Percentiles rank a stretch among this genome's conserved stretches.
Evolutionary conservation across 2,888 invertebrate species (phyloP).

Genomic region (Protonemura montana): DNA sequence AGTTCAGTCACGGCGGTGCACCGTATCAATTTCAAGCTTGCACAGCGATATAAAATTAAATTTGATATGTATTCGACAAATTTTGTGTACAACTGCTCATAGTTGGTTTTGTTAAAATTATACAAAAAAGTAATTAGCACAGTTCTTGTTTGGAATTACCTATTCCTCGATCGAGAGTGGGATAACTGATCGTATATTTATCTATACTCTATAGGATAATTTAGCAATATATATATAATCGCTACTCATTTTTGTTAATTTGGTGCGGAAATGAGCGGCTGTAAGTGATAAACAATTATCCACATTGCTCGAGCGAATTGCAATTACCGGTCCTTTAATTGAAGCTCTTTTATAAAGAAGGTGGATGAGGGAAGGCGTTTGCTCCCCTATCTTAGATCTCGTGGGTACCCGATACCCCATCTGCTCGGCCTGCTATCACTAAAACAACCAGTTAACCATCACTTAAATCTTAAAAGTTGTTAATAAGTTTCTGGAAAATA

Average conservation of each 20-base stretch:
- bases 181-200: neutral
- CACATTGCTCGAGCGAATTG: neutral
- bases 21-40: neutral
- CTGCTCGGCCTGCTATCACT: neutral
- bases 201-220: neutral
- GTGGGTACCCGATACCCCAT: neutral
- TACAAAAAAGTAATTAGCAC: neutral
- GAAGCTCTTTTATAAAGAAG: neutral
- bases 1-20: neutral
- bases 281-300: neutral
- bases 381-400: neutral
- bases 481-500: constrained; percentile 39
- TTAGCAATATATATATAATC: neutral
- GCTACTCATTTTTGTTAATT: neutral
- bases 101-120: neutral
- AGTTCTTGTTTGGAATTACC: neutral
- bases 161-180: neutral
- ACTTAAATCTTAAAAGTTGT: neutral
- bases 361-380: neutral
- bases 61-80: neutral
- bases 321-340: neutral
- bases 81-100: neutral
- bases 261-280: neutral
- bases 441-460: neutral
- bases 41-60: neutral